phyloP scores from a whole-genome alignment of 2,797 vertebrate species.

The Enteromius anoplus region DNA sequence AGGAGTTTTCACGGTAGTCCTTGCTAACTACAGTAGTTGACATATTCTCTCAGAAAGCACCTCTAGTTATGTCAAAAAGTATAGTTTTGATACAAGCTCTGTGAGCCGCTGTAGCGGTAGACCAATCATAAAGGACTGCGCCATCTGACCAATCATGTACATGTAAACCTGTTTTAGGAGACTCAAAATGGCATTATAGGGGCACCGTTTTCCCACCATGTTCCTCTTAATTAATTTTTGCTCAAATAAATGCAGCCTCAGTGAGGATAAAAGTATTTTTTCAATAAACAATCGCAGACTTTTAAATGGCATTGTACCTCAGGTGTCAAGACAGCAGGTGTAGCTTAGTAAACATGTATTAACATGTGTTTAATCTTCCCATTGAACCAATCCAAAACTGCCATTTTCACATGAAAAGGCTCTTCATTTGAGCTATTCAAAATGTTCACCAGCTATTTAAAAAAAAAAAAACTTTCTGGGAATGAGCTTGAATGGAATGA shows the following conservation, averaged over 20 bases:
- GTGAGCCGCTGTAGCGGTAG: no score
- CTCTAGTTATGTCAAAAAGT: no score
- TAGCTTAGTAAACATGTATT: background rate
- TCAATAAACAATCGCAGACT: background rate
- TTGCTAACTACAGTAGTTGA: no score
- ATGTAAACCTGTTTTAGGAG: no score
- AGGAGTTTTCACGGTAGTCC: no score
- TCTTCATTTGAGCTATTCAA: background rate
- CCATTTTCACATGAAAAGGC: background rate
- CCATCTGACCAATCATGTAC: no score
- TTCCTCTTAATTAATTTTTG: background rate
- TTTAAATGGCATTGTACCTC: background rate
- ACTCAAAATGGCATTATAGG: no score
- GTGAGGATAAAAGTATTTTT: background rate
- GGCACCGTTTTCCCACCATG: no score
- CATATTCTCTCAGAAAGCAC: no score
- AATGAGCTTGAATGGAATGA: background rate
- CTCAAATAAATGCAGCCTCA: background rate
- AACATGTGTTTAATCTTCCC: background rate
- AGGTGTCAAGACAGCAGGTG: background rate
- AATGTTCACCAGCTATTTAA: background rate
- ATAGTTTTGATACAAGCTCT: no score
- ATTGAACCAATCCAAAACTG: background rate
- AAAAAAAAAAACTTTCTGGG: background rate
- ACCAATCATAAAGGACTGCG: no score